Evolutionary conservation across 2,888 invertebrate species (phyloP).

Genomic region (Phaonia tiefii): DNA sequence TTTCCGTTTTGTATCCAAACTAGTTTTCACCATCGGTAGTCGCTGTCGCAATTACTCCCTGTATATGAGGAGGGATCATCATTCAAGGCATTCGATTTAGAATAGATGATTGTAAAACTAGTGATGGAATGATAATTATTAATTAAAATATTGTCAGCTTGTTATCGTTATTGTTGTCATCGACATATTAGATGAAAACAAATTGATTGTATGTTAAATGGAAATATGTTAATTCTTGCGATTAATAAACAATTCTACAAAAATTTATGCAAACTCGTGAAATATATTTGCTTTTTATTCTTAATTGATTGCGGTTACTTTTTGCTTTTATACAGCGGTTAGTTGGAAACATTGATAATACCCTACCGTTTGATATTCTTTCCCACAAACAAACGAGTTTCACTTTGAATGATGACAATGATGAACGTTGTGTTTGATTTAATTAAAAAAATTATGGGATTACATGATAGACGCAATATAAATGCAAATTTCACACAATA

Average conservation of each 20-base stretch:
- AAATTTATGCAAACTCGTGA: slow-evolving; percentile 62
- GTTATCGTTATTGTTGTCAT: slow-evolving; percentile 14
- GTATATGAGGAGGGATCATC: slow-evolving; percentile 5
- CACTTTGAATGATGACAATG: slow-evolving; percentile 17
- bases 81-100: neutral
- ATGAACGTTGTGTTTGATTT: slow-evolving; percentile 72
- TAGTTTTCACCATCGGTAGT: neutral
- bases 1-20: no score
- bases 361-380: neutral
- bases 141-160: slow-evolving; percentile 22
- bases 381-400: neutral
- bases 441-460: slow-evolving; percentile 78
- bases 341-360: no score
- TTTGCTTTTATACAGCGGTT: no score
- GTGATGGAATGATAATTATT: slow-evolving; percentile 22
- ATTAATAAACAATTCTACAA: slow-evolving; percentile 6
- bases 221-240: slow-evolving; percentile 40
- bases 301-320: slow-evolving; percentile 49
- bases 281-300: slow-evolving; percentile 37
- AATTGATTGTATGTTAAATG: slow-evolving; percentile 43
- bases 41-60: no score
- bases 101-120: neutral
- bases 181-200: slow-evolving; percentile 22
- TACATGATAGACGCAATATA: slow-evolving; percentile 77
- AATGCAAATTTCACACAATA: slow-evolving; percentile 73